phyloP scores from a whole-genome alignment of 2,888 invertebrate genomes.

The Pseudococcus jackbeardsleyi region DNA sequence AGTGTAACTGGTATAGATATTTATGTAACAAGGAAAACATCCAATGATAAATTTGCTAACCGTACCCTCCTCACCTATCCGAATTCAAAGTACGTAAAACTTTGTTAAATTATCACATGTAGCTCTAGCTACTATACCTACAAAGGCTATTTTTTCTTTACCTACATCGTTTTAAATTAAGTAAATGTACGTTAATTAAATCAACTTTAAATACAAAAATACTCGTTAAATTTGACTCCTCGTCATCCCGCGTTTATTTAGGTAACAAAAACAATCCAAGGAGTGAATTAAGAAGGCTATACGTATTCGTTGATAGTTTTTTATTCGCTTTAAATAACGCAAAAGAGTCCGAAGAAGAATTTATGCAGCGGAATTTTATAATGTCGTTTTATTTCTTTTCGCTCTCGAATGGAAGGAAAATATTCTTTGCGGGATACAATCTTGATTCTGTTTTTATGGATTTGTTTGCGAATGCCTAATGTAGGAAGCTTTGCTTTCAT shows the following conservation, averaged over 20 bases:
- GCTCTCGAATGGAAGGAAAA: not conserved
- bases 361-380: slow-evolving; percentile 48
- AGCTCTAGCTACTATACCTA: not conserved
- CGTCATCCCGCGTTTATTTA: not conserved
- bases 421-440: slow-evolving; percentile 42
- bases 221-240: not conserved
- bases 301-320: not conserved
- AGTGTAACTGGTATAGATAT: slow-evolving; percentile 11
- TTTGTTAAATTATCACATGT: not conserved
- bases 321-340: not conserved
- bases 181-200: not conserved
- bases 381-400: slow-evolving; percentile 35
- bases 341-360: not conserved
- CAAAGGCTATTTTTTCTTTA: not conserved
- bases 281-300: not conserved
- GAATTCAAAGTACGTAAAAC: not conserved
- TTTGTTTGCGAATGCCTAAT: slow-evolving; percentile 50
- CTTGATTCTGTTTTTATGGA: slow-evolving; percentile 38
- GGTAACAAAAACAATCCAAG: not conserved
- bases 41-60: slow-evolving; percentile 13
- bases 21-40: slow-evolving; percentile 32
- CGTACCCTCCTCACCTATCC: not conserved
- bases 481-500: slow-evolving; percentile 11
- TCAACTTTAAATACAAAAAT: not conserved
- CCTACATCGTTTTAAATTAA: not conserved